phyloP scores from a whole-genome alignment of 30 jellyfish, hydroid and myxozoan species.

The Catostylus mosaicus region DNA sequence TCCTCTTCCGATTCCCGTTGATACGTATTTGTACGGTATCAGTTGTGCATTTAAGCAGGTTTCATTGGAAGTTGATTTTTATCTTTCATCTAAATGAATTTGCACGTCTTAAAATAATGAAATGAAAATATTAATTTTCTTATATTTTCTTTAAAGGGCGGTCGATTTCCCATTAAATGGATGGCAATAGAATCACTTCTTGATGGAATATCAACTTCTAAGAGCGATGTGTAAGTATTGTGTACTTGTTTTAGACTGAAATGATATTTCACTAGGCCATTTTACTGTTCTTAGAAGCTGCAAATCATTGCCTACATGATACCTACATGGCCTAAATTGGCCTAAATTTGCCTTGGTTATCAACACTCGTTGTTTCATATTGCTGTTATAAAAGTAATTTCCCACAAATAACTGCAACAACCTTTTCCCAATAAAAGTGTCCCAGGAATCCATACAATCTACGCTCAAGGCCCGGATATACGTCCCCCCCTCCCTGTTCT shows the following conservation, averaged over 20 bases:
- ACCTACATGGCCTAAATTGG: background rate
- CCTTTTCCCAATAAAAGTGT: too few relatives aligned
- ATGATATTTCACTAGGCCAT: background rate
- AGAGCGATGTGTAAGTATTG: conserved; percentile 91
- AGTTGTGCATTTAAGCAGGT: too few relatives aligned
- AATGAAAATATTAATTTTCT: background rate
- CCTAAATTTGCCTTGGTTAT: background rate
- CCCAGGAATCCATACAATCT: too few relatives aligned
- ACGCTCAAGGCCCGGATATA: too few relatives aligned
- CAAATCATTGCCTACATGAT: background rate
- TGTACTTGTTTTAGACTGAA: background rate
- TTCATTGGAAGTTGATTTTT: too few relatives aligned
- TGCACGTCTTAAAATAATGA: too few relatives aligned
- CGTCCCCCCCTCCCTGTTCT: too few relatives aligned
- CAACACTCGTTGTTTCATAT: background rate
- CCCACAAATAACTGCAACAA: too few relatives aligned
- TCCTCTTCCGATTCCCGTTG: background rate
- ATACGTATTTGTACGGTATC: too few relatives aligned
- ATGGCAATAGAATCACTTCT: conserved; percentile 97
- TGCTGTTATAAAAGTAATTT: background rate
- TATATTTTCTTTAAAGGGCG: conserved; percentile 69
- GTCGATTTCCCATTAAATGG: conserved; percentile 97
- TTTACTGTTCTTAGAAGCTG: background rate
- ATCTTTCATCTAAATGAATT: too few relatives aligned
- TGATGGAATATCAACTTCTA: conserved; percentile 91